Evolutionary conservation across 1,140 invertebrate species (phyloP), one percentile per base, ranked within the genome.

Genomic region (Drosophila kohkoa): DNA sequence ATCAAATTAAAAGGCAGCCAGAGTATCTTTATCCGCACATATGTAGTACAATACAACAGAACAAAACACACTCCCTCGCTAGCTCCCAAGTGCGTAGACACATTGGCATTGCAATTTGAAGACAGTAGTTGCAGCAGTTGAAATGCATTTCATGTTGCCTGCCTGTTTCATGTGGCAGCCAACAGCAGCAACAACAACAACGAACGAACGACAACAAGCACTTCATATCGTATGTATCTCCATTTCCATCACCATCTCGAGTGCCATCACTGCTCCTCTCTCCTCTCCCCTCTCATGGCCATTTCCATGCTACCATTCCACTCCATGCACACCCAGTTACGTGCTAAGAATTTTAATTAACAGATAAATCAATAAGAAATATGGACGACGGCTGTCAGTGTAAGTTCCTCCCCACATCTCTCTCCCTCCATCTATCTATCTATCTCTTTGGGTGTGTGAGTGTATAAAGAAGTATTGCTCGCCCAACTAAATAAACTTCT

Each of bases 311-410:
- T 65, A 55, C 30, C 70, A 72, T 60, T 74, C 60, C 60, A 72
- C 75, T 70, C 43, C 60, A 59, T 67, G 64, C 43, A 64, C 79
- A 88, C 77, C 77, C 77, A 62, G 71, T 81, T 89, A 90, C 85
- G 85, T 89, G 85, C 85, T 90, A 90, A 83, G 85, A 89, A 89
- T 89, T 89, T 89, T 89, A 89, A 89, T 89, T 89, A 89, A 89
- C 85, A 89, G 85, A 89, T 89, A 89, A 89, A 89, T 89, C 85
- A 89, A 89, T 89, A 89, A 89, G 85, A 89, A 89, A 89, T 89
- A 89, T 89, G 85, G 85, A 89, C 86, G 81, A 89, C 75, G 85
- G 77, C 85, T 89, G 85, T 89, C 85, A 81, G 83, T 80, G 83
- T 74, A 70, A 72, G 79, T 79, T 64, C 73, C 70, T 57, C 16